Conservation (phyloP, 2,113 vertebrate species). For the Oxygymnocypris stewartii region DNA sequence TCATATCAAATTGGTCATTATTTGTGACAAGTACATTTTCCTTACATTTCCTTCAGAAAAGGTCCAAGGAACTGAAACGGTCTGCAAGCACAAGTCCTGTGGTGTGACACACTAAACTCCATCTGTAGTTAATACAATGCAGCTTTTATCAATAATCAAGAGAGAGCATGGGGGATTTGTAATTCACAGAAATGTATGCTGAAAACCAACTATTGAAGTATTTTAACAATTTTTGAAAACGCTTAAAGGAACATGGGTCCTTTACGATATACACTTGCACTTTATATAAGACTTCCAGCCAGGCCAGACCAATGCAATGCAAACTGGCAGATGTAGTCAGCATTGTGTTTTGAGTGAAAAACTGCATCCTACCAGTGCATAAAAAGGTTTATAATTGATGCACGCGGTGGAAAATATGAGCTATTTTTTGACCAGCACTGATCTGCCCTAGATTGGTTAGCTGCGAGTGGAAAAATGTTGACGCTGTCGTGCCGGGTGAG, state of each 20-base stretch:
- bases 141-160: not conserved
- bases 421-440: constrained; percentile 21
- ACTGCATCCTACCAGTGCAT: not conserved
- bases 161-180: not conserved
- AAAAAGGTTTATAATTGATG: not conserved
- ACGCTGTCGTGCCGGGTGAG: constrained; percentile 39
- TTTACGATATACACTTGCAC: not conserved
- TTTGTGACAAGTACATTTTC: not conserved
- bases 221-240: too few relatives aligned
- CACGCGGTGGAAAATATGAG: constrained; percentile 6
- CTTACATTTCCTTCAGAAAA: not conserved
- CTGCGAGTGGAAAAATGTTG: constrained; percentile 49
- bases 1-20: not conserved
- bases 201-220: not conserved
- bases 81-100: not conserved
- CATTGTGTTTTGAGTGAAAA: not conserved
- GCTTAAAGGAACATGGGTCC: not conserved
- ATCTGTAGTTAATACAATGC: not conserved
- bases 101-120: not conserved
- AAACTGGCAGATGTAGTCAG: not conserved
- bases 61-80: not conserved
- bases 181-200: not conserved
- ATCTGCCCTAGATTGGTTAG: constrained; percentile 1
- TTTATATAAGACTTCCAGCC: too few relatives aligned
- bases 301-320: not conserved